phyloP scores from a whole-genome alignment of 2,888 invertebrate genomes.

The Eutolmus rufibarbis region DNA sequence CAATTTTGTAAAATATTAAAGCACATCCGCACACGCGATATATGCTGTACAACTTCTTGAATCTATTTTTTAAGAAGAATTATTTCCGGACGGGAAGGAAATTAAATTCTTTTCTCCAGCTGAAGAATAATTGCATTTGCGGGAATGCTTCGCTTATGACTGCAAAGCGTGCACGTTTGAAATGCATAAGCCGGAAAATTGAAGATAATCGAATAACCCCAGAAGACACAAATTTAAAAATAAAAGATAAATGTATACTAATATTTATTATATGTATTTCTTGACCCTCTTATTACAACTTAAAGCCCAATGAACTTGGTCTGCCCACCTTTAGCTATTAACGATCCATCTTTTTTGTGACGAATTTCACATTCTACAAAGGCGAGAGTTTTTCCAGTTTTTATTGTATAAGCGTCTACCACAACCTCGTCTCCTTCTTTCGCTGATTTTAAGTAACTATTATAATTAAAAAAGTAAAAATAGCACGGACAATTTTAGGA shows the following conservation, averaged over 20 bases:
- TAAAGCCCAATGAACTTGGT: constrained; percentile 72
- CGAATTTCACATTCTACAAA: constrained; percentile 82
- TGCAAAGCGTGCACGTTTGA: not conserved
- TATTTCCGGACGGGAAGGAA: not conserved
- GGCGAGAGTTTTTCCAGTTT: constrained; percentile 80
- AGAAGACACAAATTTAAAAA: not conserved
- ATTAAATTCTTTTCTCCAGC: not conserved
- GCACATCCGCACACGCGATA: not conserved
- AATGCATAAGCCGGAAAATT: not conserved
- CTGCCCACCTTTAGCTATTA: constrained; percentile 84
- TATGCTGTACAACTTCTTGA: not conserved
- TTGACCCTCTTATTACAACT: not conserved
- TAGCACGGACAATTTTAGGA: not conserved
- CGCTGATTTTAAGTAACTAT: constrained; percentile 81
- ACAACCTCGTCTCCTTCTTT: constrained; percentile 79
- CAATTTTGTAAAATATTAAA: not conserved
- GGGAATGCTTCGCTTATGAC: not conserved
- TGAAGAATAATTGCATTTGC: not conserved
- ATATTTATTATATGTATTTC: not conserved
- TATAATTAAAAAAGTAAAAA: constrained; percentile 51
- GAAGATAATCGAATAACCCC: not conserved
- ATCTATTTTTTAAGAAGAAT: not conserved
- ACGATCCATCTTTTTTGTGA: constrained; percentile 74
- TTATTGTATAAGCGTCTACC: constrained; percentile 79
- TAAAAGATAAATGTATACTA: not conserved